phyloP scores from a whole-genome alignment of 2,888 invertebrate species.

The Pollenia angustigena region DNA sequence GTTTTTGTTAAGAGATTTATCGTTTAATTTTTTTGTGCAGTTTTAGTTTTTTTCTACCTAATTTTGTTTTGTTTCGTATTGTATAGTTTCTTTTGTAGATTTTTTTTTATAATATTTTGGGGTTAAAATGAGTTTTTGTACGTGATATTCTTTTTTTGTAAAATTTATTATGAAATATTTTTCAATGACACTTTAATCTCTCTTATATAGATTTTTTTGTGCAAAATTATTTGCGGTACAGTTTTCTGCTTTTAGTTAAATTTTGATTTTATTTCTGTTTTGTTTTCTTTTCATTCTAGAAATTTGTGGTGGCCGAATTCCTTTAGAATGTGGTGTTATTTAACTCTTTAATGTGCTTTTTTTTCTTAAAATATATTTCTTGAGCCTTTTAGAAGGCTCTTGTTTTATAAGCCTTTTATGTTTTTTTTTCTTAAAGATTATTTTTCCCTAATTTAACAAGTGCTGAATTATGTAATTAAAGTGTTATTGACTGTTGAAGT shows the following conservation, averaged over 20 bases:
- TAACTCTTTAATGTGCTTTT: constrained; percentile 44
- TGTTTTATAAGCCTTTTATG: neutral
- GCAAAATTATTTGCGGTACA: constrained; percentile 47
- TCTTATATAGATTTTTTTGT: constrained; percentile 52
- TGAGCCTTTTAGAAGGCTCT: neutral
- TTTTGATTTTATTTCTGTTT: constrained; percentile 10
- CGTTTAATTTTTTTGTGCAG: constrained; percentile 22
- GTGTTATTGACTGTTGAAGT: constrained; percentile 37
- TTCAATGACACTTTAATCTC: constrained; percentile 72
- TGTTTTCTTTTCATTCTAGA: constrained; percentile 11
- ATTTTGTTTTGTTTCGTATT: constrained; percentile 27
- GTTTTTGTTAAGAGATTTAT: constrained; percentile 55
- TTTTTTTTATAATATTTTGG: constrained; percentile 35
- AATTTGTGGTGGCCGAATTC: neutral
- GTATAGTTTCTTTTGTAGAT: constrained; percentile 22
- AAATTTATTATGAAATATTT: constrained; percentile 72
- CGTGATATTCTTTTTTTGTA: neutral
- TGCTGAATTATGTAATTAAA: constrained; percentile 62
- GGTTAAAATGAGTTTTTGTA: constrained; percentile 39
- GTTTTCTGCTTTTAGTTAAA: constrained; percentile 38
- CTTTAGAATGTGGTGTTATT: constrained; percentile 17
- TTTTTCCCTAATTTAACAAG: constrained; percentile 26
- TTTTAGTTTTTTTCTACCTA: constrained; percentile 58
- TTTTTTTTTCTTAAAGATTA: neutral
- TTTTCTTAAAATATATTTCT: constrained; percentile 17